Conservation (phyloP, 2,797 vertebrate species). For the Eulemur albifrons region DNA sequence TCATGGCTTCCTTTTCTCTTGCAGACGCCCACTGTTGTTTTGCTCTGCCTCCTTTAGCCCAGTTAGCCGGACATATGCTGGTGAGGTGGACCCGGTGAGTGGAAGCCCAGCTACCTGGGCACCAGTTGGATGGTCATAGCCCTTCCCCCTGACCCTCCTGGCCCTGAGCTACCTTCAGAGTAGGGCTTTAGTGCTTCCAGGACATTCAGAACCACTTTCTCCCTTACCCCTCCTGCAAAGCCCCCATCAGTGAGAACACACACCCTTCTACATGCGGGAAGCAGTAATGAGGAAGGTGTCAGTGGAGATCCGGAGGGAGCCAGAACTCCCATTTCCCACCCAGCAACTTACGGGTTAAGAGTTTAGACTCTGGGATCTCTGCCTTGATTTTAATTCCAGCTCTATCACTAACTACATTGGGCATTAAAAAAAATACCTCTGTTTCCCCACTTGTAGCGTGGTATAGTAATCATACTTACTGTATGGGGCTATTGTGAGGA, state of each 20-base stretch:
- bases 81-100: constrained; percentile 82
- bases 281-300: neutral
- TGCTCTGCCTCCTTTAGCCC: constrained; percentile 56
- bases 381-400: neutral
- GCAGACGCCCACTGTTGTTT: constrained; percentile 72
- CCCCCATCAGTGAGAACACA: neutral
- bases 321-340: neutral
- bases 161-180: neutral
- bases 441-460: neutral
- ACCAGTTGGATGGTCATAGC: neutral
- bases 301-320: neutral
- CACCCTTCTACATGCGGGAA: neutral
- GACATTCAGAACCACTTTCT: neutral
- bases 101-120: neutral
- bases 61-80: constrained; percentile 72
- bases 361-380: neutral
- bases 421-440: neutral
- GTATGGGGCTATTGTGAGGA: neutral
- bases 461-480: neutral
- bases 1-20: constrained; percentile 32
- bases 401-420: neutral
- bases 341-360: neutral
- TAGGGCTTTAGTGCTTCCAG: neutral
- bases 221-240: neutral
- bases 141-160: neutral